These are phyloP conservation scores for Gymnodraco acuticeps DNA, from an alignment of 2,797 vertebrate species.

Conservation along the genomic window DNA sequence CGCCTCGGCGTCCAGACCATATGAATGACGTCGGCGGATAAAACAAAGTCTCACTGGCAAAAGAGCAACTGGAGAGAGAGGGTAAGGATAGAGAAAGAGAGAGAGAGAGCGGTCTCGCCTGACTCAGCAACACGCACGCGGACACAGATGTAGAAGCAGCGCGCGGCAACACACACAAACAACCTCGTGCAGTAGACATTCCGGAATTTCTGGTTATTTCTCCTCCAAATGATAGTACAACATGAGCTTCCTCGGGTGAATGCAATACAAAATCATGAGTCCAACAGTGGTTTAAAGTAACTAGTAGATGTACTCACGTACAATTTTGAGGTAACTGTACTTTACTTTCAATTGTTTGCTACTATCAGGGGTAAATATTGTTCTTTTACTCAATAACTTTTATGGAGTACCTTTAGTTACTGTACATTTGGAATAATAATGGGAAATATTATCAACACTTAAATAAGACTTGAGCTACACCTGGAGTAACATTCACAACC, in stretches of 20 bases:
- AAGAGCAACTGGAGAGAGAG: constrained; percentile 49
- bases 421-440: no score
- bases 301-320: no score
- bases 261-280: neutral
- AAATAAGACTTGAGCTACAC: no score
- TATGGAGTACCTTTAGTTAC: no score
- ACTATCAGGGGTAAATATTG: no score
- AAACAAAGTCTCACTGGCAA: constrained; percentile 66
- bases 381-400: no score
- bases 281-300: no score
- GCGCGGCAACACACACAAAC: constrained; percentile 25
- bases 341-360: no score
- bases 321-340: no score
- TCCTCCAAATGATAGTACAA: neutral
- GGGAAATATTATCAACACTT: no score
- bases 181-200: neutral
- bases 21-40: constrained; percentile 63
- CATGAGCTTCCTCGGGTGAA: neutral
- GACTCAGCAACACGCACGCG: constrained; percentile 80
- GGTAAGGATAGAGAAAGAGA: constrained; percentile 9
- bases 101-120: constrained; percentile 58
- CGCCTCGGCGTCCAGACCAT: constrained; percentile 45
- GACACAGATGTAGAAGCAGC: constrained; percentile 18
- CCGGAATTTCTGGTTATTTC: neutral
- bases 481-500: no score